A percentile compares a stretch with the other conserved stretches of the same genome.
phyloP scores from a whole-genome alignment of 2,797 vertebrate genomes.

The Nannoperca australis region DNA sequence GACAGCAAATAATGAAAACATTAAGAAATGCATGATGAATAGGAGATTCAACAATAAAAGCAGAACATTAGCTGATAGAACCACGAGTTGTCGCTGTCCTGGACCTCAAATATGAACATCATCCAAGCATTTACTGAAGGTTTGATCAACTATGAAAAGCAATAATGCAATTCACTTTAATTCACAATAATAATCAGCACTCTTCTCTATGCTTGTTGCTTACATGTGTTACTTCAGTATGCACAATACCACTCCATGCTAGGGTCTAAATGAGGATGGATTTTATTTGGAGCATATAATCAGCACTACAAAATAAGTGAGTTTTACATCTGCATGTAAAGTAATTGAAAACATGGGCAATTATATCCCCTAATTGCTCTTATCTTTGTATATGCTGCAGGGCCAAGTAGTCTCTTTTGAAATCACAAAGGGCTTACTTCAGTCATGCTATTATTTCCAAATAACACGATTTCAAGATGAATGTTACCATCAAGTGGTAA shows the following conservation, averaged over 20 bases:
- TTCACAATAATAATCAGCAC: background rate
- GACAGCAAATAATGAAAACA: background rate
- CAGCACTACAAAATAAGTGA: background rate
- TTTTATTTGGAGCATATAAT: background rate
- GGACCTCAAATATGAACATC: background rate
- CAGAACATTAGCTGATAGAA: conserved; percentile 6
- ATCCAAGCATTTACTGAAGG: background rate
- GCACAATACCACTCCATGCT: too few species aligned
- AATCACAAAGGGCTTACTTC: background rate
- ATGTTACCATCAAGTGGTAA: conserved; percentile 58
- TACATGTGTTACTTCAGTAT: background rate
- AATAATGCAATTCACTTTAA: background rate
- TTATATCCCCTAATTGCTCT: too few species aligned
- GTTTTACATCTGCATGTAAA: background rate
- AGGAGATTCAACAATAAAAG: conserved; percentile 11
- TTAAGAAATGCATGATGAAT: background rate
- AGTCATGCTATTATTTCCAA: background rate
- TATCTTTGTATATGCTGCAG: background rate
- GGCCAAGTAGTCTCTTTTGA: background rate
- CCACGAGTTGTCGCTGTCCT: background rate
- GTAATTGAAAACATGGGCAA: background rate
- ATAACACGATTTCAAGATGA: background rate
- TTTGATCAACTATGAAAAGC: background rate
- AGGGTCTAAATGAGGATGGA: background rate
- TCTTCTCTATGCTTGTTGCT: background rate